phyloP scores from a whole-genome alignment of 2,888 invertebrate genomes.

The Apocheima hispidaria region DNA sequence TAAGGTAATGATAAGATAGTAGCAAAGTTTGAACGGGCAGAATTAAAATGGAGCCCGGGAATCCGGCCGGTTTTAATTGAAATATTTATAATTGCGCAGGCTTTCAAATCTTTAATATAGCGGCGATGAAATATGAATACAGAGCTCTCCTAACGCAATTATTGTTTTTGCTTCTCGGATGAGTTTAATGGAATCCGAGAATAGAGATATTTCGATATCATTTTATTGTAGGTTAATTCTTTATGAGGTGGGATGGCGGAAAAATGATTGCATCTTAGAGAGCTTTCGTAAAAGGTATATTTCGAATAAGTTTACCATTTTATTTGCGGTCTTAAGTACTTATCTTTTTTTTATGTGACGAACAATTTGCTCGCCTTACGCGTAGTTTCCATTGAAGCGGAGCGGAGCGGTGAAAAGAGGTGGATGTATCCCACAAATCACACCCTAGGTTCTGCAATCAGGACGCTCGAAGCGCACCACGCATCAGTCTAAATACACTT shows the following conservation, averaged over 20 bases:
- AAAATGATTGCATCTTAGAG: not conserved
- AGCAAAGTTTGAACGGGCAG: slow-evolving; percentile 28
- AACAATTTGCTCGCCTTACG: too few species aligned
- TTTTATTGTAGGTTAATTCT: slow-evolving; percentile 24
- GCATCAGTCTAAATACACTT: too few species aligned
- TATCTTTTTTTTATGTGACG: too few species aligned
- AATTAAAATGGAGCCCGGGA: slow-evolving; percentile 35
- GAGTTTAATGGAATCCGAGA: slow-evolving; percentile 26
- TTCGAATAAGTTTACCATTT: too few species aligned
- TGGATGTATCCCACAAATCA: too few species aligned
- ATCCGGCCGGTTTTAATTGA: slow-evolving; percentile 49
- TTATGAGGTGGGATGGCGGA: not conserved
- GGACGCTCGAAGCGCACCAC: too few species aligned
- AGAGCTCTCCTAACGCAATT: slow-evolving; percentile 31
- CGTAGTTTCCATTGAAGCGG: too few species aligned
- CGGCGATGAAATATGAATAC: slow-evolving; percentile 36
- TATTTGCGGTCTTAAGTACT: too few species aligned
- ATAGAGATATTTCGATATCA: slow-evolving; percentile 1
- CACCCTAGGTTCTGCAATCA: too few species aligned
- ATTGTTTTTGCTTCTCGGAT: slow-evolving; percentile 32
- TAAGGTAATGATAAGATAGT: not conserved
- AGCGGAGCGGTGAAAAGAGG: too few species aligned
- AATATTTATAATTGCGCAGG: slow-evolving; percentile 49
- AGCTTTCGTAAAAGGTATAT: not conserved
- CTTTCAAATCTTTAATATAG: slow-evolving; percentile 40